Base-by-base conservation (phyloP, 2,888 invertebrate genomes). In the Luperina nickerlii region DNA sequence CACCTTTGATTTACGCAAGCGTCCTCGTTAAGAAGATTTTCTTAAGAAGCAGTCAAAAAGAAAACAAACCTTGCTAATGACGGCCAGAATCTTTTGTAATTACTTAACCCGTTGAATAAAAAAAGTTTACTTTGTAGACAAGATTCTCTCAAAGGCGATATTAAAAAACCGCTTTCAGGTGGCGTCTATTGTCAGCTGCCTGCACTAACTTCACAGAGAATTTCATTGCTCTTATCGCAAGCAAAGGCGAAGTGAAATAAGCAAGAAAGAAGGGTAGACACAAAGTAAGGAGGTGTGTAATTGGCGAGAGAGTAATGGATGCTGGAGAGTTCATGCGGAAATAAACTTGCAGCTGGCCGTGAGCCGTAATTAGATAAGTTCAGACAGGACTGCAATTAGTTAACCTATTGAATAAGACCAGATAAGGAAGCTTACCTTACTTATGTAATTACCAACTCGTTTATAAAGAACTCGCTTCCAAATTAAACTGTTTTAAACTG, bases 291-390 rank as follows among this genome's bases (percentile, higher is more conserved):
- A 88, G 88, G 81, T 83, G 89, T 82, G 91, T 94, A 94, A 94
- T 94, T 94, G 93, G 92, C 91, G 92, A 88, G 88, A 90, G 88
- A 90, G 87, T 89, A 88, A 90, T 89, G 89, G 90, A 92, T 90
- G 87, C 87, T 89, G 87, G 87, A 79, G 87, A 89, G 89, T 91
- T 91, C 90, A 89, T 84, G 93, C 91, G 92, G 92, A 92, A 92
- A 92, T 91, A 92, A 92, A 92, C 91, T 90, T 90, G 89, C 82
- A 89, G 86, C 90, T 90, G 87, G 87, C 90, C 86, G 85, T 82
- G 83, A 85, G 88, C 83, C 79, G 81, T 92, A 92, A 91, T 93
- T 92, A 92, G 90, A 90, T 92, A 88, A 90, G 88, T 90, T 84
- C 87, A 80, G 88, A 87, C 85, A 85, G 87, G 85, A 89, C 85